These are phyloP conservation scores for Podabrus alpinus DNA, from an alignment of 2,888 invertebrate species.

Conservation along the genomic window DNA sequence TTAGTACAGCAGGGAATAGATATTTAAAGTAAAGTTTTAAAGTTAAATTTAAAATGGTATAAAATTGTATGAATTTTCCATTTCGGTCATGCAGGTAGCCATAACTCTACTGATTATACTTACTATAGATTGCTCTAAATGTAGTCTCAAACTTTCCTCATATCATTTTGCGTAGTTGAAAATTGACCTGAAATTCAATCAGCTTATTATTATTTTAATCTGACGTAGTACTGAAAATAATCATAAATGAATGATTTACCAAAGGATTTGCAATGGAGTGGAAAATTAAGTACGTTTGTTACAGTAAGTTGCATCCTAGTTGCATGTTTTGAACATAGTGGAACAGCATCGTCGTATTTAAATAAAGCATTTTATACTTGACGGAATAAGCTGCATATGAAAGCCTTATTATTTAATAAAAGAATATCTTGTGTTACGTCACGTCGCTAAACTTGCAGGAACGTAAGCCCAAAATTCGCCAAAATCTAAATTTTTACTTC, in stretches of 20 bases:
- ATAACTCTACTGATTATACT: too few relatives aligned
- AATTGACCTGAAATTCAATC: neutral
- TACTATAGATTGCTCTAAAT: too few relatives aligned
- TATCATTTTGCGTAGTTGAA: neutral
- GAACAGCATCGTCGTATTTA: neutral
- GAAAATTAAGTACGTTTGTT: neutral
- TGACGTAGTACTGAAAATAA: neutral
- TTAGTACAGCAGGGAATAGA: neutral
- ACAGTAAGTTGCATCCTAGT: neutral
- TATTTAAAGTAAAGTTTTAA: too few relatives aligned
- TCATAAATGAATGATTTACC: neutral
- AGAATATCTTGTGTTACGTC: neutral
- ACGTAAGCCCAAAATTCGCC: neutral
- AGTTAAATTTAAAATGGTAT: too few relatives aligned
- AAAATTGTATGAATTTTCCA: too few relatives aligned
- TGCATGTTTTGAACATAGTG: neutral
- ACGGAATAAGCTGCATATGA: neutral
- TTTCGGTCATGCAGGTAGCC: too few relatives aligned
- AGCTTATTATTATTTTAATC: neutral
- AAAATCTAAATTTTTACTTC: neutral
- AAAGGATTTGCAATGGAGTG: neutral
- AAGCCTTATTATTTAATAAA: neutral
- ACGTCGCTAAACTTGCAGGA: neutral
- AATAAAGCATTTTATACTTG: neutral
- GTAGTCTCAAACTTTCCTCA: neutral